Percentiles rank a stretch among this genome's conserved stretches.
Conservation (phyloP, 2,797 vertebrate genomes). For the Decapterus maruadsi region DNA sequence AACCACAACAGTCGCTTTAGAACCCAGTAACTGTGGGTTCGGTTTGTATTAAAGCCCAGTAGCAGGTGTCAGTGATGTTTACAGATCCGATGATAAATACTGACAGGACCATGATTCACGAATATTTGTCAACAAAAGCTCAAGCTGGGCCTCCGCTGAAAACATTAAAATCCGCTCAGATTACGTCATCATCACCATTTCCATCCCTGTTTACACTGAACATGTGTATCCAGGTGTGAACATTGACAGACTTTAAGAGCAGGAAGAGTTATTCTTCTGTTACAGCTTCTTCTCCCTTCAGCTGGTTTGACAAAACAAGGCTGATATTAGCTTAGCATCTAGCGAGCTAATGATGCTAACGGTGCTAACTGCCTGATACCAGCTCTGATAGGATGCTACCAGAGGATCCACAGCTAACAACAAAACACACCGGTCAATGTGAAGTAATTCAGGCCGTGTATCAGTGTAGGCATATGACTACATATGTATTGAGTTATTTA, state of each 20-base stretch:
- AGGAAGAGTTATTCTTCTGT: too few relatives aligned
- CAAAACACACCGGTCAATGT: fast-evolving
- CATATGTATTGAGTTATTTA: too few relatives aligned
- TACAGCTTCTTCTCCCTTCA: neutral
- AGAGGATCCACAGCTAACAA: neutral
- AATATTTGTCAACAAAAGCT: too few relatives aligned
- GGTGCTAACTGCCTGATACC: conserved; percentile 10
- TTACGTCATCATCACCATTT: too few relatives aligned
- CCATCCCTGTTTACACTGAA: fast-evolving
- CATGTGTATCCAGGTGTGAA: neutral
- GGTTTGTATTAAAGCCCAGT: neutral
- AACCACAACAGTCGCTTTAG: too few relatives aligned
- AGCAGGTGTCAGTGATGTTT: neutral
- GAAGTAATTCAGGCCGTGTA: fast-evolving
- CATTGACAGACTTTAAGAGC: neutral
- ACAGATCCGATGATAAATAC: neutral
- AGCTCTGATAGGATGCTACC: neutral
- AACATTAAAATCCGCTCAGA: fast-evolving
- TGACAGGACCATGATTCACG: neutral
- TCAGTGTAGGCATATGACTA: fast-evolving
- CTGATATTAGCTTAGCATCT: conserved; percentile 45
- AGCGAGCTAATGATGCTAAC: conserved; percentile 25
- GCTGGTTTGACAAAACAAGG: conserved; percentile 64
- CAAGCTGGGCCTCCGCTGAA: neutral
- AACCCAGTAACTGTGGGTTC: too few relatives aligned